Percentiles rank a stretch among this genome's conserved stretches.
phyloP scores from a whole-genome alignment of 1,140 invertebrate species.

The Orussus abietinus region DNA sequence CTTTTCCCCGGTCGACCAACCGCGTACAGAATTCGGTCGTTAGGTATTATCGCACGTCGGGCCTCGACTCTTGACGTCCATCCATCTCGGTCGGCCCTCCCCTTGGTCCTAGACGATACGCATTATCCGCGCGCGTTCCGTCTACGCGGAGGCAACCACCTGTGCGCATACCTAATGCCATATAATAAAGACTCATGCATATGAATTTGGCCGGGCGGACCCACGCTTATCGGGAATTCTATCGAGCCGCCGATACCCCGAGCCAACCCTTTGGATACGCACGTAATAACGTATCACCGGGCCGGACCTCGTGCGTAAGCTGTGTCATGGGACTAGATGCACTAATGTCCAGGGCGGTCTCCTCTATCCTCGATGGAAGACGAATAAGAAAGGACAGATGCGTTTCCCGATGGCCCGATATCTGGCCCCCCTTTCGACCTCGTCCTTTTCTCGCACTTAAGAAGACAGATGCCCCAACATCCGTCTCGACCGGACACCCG shows the following conservation, averaged over 20 bases:
- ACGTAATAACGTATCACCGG: slow-evolving; percentile 2
- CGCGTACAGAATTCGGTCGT: no score
- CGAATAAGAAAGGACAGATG: background rate
- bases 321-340: background rate
- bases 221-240: slow-evolving; percentile 39
- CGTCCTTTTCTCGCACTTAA: no score
- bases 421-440: background rate
- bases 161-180: slow-evolving; percentile 51
- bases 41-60: no score
- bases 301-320: background rate
- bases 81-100: no score
- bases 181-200: slow-evolving; percentile 52
- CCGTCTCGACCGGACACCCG: no score
- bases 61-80: no score
- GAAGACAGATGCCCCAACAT: no score
- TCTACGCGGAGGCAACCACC: slow-evolving; percentile 41
- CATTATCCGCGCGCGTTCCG: slow-evolving; percentile 26
- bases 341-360: background rate
- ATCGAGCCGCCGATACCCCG: slow-evolving; percentile 30
- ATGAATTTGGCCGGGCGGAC: slow-evolving; percentile 46
- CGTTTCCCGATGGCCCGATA: background rate
- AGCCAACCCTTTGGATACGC: slow-evolving; percentile 39
- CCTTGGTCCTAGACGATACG: slow-evolving; percentile 29
- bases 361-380: background rate
- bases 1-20: no score